Conservation (phyloP, 2,888 invertebrate genomes). For the Ceramica pisi region DNA sequence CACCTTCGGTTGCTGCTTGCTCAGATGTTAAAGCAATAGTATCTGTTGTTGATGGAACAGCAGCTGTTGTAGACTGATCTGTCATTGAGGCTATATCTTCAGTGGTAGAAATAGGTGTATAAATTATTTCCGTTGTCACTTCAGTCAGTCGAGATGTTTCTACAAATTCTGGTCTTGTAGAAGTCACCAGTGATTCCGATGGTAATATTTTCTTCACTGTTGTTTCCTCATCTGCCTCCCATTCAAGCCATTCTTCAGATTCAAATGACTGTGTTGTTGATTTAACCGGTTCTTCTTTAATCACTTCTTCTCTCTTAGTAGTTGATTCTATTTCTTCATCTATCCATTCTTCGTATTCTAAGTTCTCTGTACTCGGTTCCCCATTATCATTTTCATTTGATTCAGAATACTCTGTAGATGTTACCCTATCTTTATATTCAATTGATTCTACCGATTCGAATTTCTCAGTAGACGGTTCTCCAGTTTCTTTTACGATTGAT, state of each 20-base stretch:
- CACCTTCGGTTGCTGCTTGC: too few relatives aligned
- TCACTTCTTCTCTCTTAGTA: not conserved
- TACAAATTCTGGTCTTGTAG: not conserved
- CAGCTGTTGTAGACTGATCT: too few relatives aligned
- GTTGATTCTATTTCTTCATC: not conserved
- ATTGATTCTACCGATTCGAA: not conserved
- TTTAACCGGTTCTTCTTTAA: not conserved
- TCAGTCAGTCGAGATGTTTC: not conserved
- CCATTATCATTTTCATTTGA: not conserved
- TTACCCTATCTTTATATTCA: not conserved
- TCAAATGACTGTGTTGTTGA: not conserved
- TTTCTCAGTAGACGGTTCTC: not conserved
- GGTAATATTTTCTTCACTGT: not conserved
- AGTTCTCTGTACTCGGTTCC: not conserved
- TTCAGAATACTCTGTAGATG: not conserved
- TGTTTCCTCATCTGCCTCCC: not conserved
- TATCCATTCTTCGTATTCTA: not conserved
- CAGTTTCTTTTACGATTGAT: not conserved
- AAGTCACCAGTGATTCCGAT: constrained; percentile 7
- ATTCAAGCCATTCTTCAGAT: constrained; percentile 22
- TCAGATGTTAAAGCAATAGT: too few relatives aligned
- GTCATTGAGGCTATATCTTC: too few relatives aligned
- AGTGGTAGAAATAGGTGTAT: not conserved
- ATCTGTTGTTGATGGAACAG: too few relatives aligned
- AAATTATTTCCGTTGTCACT: not conserved